Evolutionary conservation across 2,888 invertebrate species (phyloP).

Genomic region (Zonitis immaculata): DNA sequence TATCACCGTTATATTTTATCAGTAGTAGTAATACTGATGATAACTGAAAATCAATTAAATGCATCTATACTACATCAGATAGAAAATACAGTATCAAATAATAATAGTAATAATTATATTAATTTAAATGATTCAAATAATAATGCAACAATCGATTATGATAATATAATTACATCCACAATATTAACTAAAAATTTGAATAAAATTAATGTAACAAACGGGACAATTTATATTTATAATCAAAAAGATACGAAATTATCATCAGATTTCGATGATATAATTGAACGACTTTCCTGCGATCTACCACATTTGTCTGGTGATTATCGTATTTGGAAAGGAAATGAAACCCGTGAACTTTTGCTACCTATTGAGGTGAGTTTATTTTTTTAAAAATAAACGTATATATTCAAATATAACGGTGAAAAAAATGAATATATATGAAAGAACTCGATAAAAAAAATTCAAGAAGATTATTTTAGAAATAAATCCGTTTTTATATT

Average conservation of each 20-base stretch:
- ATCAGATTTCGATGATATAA: conserved; percentile 58
- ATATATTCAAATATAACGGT: too few relatives aligned
- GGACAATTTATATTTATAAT: neutral
- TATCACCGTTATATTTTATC: neutral
- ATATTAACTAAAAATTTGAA: conserved; percentile 7
- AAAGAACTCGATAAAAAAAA: neutral
- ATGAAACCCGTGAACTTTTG: conserved; percentile 66
- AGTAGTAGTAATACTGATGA: neutral
- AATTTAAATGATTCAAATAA: neutral
- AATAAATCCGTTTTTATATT: neutral
- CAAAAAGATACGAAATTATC: conserved; percentile 40
- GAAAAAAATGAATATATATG: neutral
- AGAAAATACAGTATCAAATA: neutral
- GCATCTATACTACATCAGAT: neutral
- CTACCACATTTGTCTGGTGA: conserved; percentile 61
- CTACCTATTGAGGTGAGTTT: conserved; percentile 62
- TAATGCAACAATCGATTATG: neutral
- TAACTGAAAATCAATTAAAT: neutral
- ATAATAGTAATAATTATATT: too few relatives aligned
- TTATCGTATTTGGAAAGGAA: conserved; percentile 65
- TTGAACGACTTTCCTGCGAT: conserved; percentile 62
- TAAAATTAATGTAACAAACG: conserved; percentile 5
- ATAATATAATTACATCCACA: conserved; percentile 10
- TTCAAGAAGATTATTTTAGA: too few relatives aligned
- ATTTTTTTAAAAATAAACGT: neutral